Base-by-base conservation (phyloP, 1,140 invertebrate genomes). In the Thaumatotibia leucotreta region DNA sequence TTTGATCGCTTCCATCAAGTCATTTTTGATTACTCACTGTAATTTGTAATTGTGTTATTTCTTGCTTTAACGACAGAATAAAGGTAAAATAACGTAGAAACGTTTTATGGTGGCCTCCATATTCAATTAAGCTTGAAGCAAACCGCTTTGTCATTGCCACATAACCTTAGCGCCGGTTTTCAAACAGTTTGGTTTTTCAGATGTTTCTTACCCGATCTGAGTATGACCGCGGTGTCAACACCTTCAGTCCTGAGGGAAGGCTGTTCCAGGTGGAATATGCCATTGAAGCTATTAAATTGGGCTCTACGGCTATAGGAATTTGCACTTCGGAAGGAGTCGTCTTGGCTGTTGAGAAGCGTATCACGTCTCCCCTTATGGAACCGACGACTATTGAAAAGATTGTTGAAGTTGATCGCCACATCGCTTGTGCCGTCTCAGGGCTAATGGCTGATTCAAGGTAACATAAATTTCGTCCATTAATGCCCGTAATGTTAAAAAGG, bases 141-240 rank as follows among this genome's bases (percentile, higher is more conserved):
- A 77, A 75, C n/a, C 50, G 78, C 78, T 66, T 76, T 73, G 75
- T 80, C 78, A 80, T 74, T 62, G 52, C 17, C 39, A 49, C 61
- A 58, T 84, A 84, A 86, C 81, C 79, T 85, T 66, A 50, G 23
- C 23, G 64, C 83, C 84, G 82, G 80, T 69, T 14, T 10, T 63
- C 24, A 49, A 29, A 70, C 49, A 61, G 64, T 67, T 70, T 22
- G 2, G 63, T 63, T 76, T 93, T 93, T 70, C 76, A 95, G 93
- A 99, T 99, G 99, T 99, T 99, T 94, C 93, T 99, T 29, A 99
- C 98, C 81, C 95, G 99, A 86, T 99, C 98, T 52, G 99, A 99
- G 92, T 99, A 99, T 89, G 99, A 99, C 92, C 94, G 98, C 81
- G 99, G 99, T 77, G 99, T 99, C 2, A 99, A 99, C 88, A 99